Conservation (phyloP, 2,113 vertebrate genomes). For the Psittacara wagleri region DNA sequence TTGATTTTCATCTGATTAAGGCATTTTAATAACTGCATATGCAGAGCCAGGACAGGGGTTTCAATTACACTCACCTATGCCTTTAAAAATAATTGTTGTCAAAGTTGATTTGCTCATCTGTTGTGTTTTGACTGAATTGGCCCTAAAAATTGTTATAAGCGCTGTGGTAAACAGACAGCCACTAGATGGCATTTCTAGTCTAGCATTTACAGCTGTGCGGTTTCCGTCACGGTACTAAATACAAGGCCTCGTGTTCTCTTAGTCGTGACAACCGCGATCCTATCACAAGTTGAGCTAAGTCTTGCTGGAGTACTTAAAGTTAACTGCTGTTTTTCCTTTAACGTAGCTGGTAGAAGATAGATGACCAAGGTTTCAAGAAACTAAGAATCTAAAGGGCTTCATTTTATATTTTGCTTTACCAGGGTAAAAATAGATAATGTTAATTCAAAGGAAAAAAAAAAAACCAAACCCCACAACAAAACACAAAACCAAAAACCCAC, state of each 20-base stretch:
- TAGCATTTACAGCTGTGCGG: background rate
- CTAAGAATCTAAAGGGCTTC: background rate
- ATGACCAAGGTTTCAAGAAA: background rate
- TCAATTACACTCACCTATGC: background rate
- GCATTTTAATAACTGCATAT: background rate
- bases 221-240: background rate
- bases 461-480: background rate
- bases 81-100: background rate
- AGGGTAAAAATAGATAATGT: background rate
- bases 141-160: background rate
- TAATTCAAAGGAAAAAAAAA: background rate
- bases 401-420: background rate
- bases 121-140: background rate
- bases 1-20: background rate
- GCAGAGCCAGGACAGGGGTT: background rate
- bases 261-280: background rate
- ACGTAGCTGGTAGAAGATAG: background rate
- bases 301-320: background rate
- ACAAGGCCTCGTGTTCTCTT: background rate
- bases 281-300: background rate
- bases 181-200: slow-evolving; percentile 26
- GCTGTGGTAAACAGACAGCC: background rate
- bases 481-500: background rate
- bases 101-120: background rate
- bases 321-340: background rate